Percentiles rank a stretch among this genome's conserved stretches.
These are phyloP conservation scores for Cylas formicarius DNA, from an alignment of 1,140 invertebrate species.

Conservation along the genomic window DNA sequence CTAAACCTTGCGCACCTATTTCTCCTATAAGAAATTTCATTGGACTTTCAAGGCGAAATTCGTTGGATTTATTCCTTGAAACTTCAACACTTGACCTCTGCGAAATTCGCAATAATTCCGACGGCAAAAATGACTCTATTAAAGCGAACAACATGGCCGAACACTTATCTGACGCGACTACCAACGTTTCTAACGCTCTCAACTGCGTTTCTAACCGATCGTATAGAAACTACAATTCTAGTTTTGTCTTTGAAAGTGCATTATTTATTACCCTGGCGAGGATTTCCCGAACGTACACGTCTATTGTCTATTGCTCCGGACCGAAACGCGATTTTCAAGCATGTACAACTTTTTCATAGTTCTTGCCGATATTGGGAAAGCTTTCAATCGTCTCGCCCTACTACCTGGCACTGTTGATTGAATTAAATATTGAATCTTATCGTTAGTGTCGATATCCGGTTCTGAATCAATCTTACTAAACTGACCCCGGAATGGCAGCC, in stretches of 20 bases:
- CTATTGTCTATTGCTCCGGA: neutral
- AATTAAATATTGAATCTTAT: slow-evolving; percentile 3
- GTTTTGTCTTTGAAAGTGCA: neutral
- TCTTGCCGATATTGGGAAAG: neutral
- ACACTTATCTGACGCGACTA: slow-evolving; percentile 35
- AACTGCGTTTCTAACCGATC: slow-evolving; percentile 25
- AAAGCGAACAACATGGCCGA: slow-evolving; percentile 35
- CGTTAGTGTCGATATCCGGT: neutral
- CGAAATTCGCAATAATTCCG: slow-evolving; percentile 32
- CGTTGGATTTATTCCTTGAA: too few relatives aligned
- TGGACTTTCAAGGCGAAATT: slow-evolving; percentile 18
- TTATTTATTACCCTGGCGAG: neutral
- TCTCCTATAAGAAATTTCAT: slow-evolving; percentile 24
- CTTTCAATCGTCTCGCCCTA: neutral
- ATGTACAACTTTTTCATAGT: slow-evolving; percentile 1
- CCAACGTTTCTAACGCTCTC: slow-evolving; percentile 35
- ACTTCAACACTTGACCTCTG: slow-evolving; percentile 16
- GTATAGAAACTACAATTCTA: neutral
- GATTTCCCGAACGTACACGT: neutral
- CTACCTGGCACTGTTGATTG: neutral
- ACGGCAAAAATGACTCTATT: slow-evolving; percentile 34
- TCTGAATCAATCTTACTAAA: neutral
- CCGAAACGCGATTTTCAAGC: neutral
- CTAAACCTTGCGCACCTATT: slow-evolving; percentile 13
- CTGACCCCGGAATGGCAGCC: neutral